phyloP scores from a whole-genome alignment of 2,888 invertebrate genomes.

The Petrophora chlorosata region DNA sequence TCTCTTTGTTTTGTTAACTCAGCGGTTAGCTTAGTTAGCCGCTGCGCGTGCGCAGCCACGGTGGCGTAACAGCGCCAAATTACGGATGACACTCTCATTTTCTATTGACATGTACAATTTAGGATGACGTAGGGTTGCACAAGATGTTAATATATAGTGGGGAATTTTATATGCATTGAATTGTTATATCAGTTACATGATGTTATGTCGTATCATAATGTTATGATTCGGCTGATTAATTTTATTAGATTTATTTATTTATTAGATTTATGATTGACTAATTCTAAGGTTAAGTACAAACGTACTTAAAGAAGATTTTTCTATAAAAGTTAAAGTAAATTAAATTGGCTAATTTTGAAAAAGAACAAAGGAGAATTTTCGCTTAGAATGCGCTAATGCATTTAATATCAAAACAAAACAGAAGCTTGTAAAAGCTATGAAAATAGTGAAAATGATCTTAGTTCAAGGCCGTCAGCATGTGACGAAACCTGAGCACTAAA shows the following conservation, averaged over 20 bases:
- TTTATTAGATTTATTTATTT: no score
- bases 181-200: conserved; percentile 22
- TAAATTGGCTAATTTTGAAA: no score
- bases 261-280: no score
- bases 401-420: no score
- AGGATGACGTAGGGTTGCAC: conserved; percentile 43
- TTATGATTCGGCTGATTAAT: conserved; percentile 1
- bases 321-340: no score
- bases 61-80: conserved; percentile 62
- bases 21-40: conserved; percentile 59
- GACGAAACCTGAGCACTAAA: conserved; percentile 11
- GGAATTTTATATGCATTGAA: conserved; percentile 20
- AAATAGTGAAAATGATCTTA: no score
- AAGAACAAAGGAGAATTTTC: no score
- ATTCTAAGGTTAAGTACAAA: no score
- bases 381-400: no score
- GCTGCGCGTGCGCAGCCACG: conserved; percentile 40
- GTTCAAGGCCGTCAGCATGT: conserved; percentile 3
- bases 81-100: conserved; percentile 68
- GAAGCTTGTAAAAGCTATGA: not conserved
- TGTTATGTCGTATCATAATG: conserved; percentile 1
- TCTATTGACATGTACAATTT: conserved; percentile 62
- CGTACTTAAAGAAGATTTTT: no score
- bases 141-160: conserved; percentile 24
- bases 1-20: conserved; percentile 56